phyloP scores from a whole-genome alignment of 2,888 invertebrate genomes.

The Apamea monoglypha region DNA sequence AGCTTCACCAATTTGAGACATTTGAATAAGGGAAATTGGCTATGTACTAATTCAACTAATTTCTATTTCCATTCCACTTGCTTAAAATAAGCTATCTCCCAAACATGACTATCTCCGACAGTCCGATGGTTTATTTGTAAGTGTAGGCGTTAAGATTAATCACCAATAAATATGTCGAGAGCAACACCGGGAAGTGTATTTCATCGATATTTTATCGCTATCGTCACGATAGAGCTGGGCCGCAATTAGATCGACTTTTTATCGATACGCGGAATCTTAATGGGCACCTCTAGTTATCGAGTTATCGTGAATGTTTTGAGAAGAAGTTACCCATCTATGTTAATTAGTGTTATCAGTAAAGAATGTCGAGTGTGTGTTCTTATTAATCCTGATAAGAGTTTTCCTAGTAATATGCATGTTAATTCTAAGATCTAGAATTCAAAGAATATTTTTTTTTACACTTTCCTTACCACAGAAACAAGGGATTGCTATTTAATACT shows the following conservation, averaged over 20 bases:
- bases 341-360: conserved; percentile 36
- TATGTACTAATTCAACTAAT: not conserved
- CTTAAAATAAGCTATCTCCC: conserved; percentile 55
- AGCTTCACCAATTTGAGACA: not conserved
- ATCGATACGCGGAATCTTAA: conserved; percentile 51
- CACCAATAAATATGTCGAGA: conserved; percentile 76
- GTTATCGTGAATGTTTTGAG: conserved; percentile 19
- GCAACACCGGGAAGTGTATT: conserved; percentile 70
- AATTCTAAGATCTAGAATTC: conserved; percentile 7
- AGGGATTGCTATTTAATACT: not conserved
- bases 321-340: conserved; percentile 18
- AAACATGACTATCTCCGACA: conserved; percentile 48
- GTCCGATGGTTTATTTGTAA: conserved; percentile 62
- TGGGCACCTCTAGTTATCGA: conserved; percentile 41
- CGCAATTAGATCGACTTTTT: conserved; percentile 54
- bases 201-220: conserved; percentile 75
- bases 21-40: not conserved
- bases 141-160: conserved; percentile 70
- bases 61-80: conserved; percentile 18
- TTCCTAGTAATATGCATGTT: conserved; percentile 2
- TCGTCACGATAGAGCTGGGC: conserved; percentile 65
- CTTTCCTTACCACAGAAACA: not conserved
- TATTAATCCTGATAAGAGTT: conserved; percentile 24
- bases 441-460: not conserved
- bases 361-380: conserved; percentile 16